Evolutionary conservation across 2,797 vertebrate species (phyloP).

Genomic region (Etheostoma perlongum): DNA sequence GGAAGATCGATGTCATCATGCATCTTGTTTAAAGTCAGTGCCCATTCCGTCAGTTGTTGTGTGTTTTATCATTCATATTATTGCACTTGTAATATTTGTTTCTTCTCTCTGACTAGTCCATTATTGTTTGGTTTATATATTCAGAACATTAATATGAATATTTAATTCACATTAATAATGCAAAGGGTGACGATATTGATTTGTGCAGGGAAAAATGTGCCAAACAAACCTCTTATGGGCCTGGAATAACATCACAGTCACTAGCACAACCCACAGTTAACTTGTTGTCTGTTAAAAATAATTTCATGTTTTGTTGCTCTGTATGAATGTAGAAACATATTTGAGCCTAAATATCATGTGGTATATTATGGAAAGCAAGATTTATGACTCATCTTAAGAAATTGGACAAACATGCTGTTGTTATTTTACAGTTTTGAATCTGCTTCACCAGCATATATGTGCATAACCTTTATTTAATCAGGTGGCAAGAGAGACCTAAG

Average conservation of each 20-base stretch:
- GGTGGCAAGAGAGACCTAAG: background rate
- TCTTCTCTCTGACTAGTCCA: conserved; percentile 1
- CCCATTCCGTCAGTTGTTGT: background rate
- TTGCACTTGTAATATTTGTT: conserved; percentile 1
- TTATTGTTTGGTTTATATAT: conserved; percentile 39
- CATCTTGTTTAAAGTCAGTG: conserved; percentile 20
- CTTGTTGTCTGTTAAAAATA: no score
- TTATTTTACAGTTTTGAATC: background rate
- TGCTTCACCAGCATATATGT: background rate
- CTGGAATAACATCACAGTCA: background rate
- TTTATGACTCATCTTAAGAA: background rate
- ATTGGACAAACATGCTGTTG: background rate
- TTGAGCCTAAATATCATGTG: background rate
- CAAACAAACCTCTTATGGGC: background rate
- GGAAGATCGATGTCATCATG: conserved; percentile 13
- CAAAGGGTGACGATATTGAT: conserved; percentile 21
- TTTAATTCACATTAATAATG: conserved; percentile 25
- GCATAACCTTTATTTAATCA: background rate
- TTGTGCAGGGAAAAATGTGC: conserved; percentile 10
- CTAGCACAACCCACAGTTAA: background rate
- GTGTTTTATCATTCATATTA: conserved; percentile 4
- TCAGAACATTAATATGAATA: background rate
- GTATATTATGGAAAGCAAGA: no score
- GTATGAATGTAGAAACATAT: background rate
- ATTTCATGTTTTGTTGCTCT: background rate